Base-by-base conservation (phyloP, 2,113 vertebrate species). In the Orientallactaga bullata region DNA sequence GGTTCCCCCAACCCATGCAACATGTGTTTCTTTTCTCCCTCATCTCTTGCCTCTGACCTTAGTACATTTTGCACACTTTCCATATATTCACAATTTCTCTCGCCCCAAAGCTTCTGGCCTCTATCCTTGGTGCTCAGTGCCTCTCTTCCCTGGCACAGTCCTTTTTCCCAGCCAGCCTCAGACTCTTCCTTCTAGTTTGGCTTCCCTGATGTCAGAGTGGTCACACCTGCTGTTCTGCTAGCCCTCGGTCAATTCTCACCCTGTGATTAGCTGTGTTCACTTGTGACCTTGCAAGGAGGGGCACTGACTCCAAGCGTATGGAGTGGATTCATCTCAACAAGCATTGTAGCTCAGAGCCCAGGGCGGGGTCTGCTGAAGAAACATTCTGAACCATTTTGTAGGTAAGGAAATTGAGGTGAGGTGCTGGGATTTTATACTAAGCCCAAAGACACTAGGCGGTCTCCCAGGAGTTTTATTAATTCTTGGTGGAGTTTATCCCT, bases 71-170 rank as follows among this genome's bases (percentile, higher is more conserved):
- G 20, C 18, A 68, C 26, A 39, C 47, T 32, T n/a, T 47, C 30
- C 15, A 6, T n/a, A 35, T 30, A 55, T 2, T 39, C 26, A 37
- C 21, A 37, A 4, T 71, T 32, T 8, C 37, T 77, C 47, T 2
- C 2, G 17, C 3, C 2, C 4, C 35, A 8, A 15, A 30, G 39
- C n/a, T 26, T 69, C 8, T 1, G 0, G 24, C 7, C n/a, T 51
- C 20, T 17, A 8, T 32, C 28, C 32, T n/a, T 5, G 21, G 23
- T 6, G 1, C 17, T 0, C 15, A 23, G 47, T 11, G 0, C 61
- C n/a, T 35, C 21, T 30, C 21, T 63, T 4, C 23, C 6, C 30
- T 35, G 39, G 17, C 58, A 23, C 35, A 1, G 4, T 5, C 15
- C 35, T 39, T n/a, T 6, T 51, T 20, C 42, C 65, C 21, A 10